Conservation (phyloP, 1,140 invertebrate species). For the Oscheius sp. region DNA sequence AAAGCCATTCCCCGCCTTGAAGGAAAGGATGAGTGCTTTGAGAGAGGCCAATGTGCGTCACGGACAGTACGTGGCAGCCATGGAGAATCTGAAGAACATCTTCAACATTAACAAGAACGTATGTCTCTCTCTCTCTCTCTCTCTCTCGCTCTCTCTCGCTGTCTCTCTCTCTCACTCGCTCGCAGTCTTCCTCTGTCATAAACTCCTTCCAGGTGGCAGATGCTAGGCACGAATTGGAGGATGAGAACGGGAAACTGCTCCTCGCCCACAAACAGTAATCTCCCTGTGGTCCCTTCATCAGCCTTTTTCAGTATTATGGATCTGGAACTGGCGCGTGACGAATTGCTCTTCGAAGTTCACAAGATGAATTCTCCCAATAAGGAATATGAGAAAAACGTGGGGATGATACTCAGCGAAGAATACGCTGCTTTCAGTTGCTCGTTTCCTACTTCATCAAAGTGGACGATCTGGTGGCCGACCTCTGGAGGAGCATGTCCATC, state of each 20-base stretch:
- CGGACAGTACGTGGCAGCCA: conserved; percentile 86
- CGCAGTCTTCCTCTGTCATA: too few species aligned
- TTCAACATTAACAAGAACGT: conserved; percentile 87
- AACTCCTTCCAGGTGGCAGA: conserved; percentile 77
- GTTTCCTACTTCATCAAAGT: conserved; percentile 95
- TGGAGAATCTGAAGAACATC: conserved; percentile 96
- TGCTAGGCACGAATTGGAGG: conserved; percentile 87
- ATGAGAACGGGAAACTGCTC: conserved; percentile 87
- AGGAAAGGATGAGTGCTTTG: conserved; percentile 76
- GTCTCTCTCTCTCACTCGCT: background rate
- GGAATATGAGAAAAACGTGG: conserved; percentile 72
- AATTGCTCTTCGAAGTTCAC: conserved; percentile 88
- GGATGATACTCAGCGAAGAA: background rate
- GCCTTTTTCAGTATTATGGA: conserved; percentile 78
- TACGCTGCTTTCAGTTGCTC: conserved; percentile 65
- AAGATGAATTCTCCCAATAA: conserved; percentile 84
- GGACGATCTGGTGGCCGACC: conserved; percentile 79
- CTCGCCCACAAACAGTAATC: conserved; percentile 78
- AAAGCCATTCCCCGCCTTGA: conserved; percentile 71
- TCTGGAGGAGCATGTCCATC: conserved; percentile 85
- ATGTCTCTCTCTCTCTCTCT: background rate
- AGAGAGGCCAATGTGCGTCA: conserved; percentile 87
- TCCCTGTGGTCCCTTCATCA: background rate
- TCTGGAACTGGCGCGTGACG: conserved; percentile 91
- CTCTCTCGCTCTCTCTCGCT: background rate